Evolutionary conservation across 2,113 vertebrate species (phyloP), one percentile per base, ranked within the genome.

Genomic region (Lampris megalopsis): DNA sequence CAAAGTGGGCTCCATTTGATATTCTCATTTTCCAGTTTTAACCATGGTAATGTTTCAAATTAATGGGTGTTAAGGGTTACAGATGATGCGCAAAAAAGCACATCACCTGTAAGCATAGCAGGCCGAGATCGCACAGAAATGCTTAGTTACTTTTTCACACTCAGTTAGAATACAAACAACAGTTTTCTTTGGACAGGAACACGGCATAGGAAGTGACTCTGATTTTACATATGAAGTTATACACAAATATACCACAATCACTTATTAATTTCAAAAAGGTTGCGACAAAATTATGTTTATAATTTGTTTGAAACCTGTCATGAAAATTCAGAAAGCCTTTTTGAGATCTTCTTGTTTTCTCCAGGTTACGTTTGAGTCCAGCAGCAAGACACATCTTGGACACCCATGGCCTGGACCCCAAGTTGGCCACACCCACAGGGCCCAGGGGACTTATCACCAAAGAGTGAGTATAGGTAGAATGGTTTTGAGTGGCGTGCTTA

Each of bases 361-460:
- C 47, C 86, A 99, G 98, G 74, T 63, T 97, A 66, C 95, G 98
- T 9, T 82, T 99, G 81, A 99, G 97, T 92, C 97, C 98, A 63
- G 97, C 98, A 80, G 97, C 98, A 41, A 95, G 98, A 58, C 94
- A 95, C 85, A 97, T 99, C 92, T 59, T 99, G 87, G 94, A 95
- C 83, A 97, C 95, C 0, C 94, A 98, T 24, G 91, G 94, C 0
- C 50, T 99, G 38, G 95, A 98, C 72, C 89, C 95, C 42, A 94
- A 93, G 79, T 82, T 92, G 77, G 87, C 94, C 49, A 95, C 79
- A 36, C 93, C 97, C 35, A 95, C 96, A 36, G 97, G 97, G 8
- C 97, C 94, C 80, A 95, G 96, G 76, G 97, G 97, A 62, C 92
- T 98, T 73, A 95, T 99, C 90, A 99, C 97, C 35, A 99, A 99